Percentiles rank a stretch among this genome's conserved stretches.
Evolutionary conservation across 2,888 invertebrate genomes (phyloP).

Genomic region (Platynereis dumerilii): DNA sequence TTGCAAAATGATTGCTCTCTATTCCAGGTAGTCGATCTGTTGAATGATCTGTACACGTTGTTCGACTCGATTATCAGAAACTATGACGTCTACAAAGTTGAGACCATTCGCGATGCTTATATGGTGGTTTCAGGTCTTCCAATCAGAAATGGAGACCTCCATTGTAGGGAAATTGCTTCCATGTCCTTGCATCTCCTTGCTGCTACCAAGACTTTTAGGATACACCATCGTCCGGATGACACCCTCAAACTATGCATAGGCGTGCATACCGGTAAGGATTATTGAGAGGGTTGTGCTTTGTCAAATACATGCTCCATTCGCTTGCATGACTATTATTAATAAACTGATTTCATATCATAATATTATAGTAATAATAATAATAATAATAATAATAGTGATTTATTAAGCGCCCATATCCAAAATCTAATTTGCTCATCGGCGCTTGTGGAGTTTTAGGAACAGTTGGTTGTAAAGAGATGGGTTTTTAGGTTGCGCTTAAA

Average conservation of each 20-base stretch:
- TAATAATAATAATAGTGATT: no score
- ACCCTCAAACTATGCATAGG: conserved; percentile 60
- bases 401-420: no score
- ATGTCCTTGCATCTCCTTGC: conserved; percentile 58
- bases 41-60: conserved; percentile 94
- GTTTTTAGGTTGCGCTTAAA: no score
- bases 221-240: conserved; percentile 53
- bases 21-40: conserved; percentile 86
- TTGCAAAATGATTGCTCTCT: no score
- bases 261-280: conserved; percentile 59
- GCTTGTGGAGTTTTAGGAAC: no score
- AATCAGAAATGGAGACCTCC: conserved; percentile 51
- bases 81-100: conserved; percentile 66
- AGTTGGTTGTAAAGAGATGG: no score
- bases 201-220: conserved; percentile 54
- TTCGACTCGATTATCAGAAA: conserved; percentile 94
- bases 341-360: no score
- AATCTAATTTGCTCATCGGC: no score
- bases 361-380: no score
- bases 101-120: conserved; percentile 45
- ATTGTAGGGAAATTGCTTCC: conserved; percentile 61
- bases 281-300: no score
- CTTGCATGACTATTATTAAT: no score
- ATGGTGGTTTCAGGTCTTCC: conserved; percentile 60
- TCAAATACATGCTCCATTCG: no score